Base-by-base conservation (phyloP, 2,888 invertebrate genomes). In the Lithodes maja region DNA sequence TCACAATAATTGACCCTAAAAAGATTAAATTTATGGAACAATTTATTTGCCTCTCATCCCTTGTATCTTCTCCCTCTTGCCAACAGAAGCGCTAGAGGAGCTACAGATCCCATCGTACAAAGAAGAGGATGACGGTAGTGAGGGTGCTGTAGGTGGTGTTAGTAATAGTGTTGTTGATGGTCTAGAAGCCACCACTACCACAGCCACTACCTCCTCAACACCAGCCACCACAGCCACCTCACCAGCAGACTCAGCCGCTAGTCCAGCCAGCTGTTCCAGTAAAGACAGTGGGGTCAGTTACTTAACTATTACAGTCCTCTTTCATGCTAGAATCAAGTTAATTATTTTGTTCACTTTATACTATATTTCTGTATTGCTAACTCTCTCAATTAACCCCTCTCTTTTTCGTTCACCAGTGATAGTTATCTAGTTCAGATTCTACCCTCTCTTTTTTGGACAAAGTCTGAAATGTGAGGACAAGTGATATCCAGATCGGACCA, bases 71-170 rank as follows among this genome's bases (percentile, higher is more conserved):
- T 33, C 33, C 33, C 33, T 33, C 33, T 33, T n/a, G 52, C n/a
- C 33, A 53, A 71, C 88, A 90, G 90, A 90, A 55, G 90, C 86
- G 5, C 82, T 90, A 71, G 86, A 86, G 53, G 90, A 90, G 71
- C 79, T 90, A 2, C 90, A 88, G 49, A 90, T 90, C 52, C 90
- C 90, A 33, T 74, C 90, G 1, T 90, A 90, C 83, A 90, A 90
- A 71, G 89, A 89, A 68, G 89, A 89, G 52, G 89, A 86, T 54
- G 77, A 49, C 74, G 83, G 33, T 50, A 2, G 53, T 49, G 75
- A 50, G 50, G 33, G n/a, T 53, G 80, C 55, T 69, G 83, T 33
- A 33, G 83, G 49, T n/a, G 55, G 55, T 15, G 75, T 15, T 55
- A 77, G 49, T 17, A 85, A 52, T 61, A 53, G 54, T 49, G 68